Conservation (phyloP, 2,888 invertebrate genomes). For the Empis stercorea region DNA sequence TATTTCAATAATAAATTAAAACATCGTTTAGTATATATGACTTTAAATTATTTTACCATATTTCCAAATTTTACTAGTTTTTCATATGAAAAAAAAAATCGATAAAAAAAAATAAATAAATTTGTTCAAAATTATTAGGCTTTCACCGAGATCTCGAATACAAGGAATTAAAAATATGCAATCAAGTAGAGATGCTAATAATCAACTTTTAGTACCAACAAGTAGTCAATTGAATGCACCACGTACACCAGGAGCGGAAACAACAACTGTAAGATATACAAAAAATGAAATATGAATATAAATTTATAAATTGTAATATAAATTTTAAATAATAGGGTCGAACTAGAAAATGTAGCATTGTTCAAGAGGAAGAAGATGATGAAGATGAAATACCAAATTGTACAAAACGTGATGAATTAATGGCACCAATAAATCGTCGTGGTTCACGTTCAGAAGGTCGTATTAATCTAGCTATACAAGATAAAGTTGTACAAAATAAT, state of each 20-base stretch:
- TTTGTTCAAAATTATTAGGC: slow-evolving; percentile 5
- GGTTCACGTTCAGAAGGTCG: slow-evolving; percentile 73
- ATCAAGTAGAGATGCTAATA: slow-evolving; percentile 4
- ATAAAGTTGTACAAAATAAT: slow-evolving; percentile 39
- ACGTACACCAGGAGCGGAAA: slow-evolving; percentile 51
- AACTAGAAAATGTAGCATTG: slow-evolving; percentile 79
- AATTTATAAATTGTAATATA: no score
- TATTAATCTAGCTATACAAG: slow-evolving; percentile 55
- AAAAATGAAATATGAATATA: no score
- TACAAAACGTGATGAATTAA: slow-evolving; percentile 42
- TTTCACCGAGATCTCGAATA: slow-evolving; percentile 9
- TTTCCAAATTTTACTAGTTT: not conserved
- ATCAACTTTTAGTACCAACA: slow-evolving; percentile 8
- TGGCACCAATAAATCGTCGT: slow-evolving; percentile 44
- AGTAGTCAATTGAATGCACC: slow-evolving; percentile 41
- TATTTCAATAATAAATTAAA: no score
- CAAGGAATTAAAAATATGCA: slow-evolving; percentile 7
- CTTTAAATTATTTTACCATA: no score
- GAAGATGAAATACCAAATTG: slow-evolving; percentile 49
- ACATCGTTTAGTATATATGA: no score
- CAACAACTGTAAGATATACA: slow-evolving; percentile 41
- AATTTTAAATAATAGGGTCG: slow-evolving; percentile 32
- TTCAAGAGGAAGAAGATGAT: slow-evolving; percentile 86
- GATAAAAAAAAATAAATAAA: not conserved
- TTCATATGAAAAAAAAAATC: not conserved